Base-by-base conservation (phyloP, 2,797 vertebrate species). In the Peromyscus attwateri region DNA sequence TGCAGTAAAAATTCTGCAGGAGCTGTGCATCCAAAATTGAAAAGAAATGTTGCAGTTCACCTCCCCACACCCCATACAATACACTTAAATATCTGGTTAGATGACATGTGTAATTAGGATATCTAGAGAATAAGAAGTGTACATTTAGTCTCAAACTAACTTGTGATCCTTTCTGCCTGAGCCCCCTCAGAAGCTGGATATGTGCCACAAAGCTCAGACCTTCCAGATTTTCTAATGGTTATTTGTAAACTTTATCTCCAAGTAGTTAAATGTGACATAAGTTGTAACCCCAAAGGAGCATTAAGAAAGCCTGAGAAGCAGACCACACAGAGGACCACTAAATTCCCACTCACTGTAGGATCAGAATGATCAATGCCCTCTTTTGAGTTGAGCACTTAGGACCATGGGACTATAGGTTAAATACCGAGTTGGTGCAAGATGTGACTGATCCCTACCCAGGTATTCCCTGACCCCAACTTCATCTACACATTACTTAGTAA, bases 1-100 rank as follows among this genome's bases (percentile, higher is more conserved):
- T 92, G 70, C 91, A 70, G 27, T 70, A 79, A 93, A 46, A 89
- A 31, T 93, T 95, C 52, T 87, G 10, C 12, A 92, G 83, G 76
- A 87, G 34, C 37, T 77, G 1, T 92, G 21, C 81, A 29, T 83
- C 31, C 92, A 19, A 43, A 90, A 93, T 57, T 75, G n/a, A 91
- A 95, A 87, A 82, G 37, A 79, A 87, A 70, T 55, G 37, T 81
- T 92, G 23, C 6, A 25, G 29, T 91, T 95, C 31, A 76, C 25
- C 17, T 43, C 57, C 94, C 64, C 88, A 46, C 17, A 3, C 29
- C 68, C 16, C 7, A 14, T 14, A 37, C 92, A 68, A 75, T 16
- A 68, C 29, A 77, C 87, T 34, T 52, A 91, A 25, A 92, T 77
- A 77, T 52, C 29, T 66, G 34, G 40, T 76, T 34, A 64, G 34